A percentile compares a stretch with the other conserved stretches of the same genome.
These are phyloP conservation scores for Orthonevra nobilis DNA, from an alignment of 2,888 invertebrate genomes.

Conservation along the genomic window DNA sequence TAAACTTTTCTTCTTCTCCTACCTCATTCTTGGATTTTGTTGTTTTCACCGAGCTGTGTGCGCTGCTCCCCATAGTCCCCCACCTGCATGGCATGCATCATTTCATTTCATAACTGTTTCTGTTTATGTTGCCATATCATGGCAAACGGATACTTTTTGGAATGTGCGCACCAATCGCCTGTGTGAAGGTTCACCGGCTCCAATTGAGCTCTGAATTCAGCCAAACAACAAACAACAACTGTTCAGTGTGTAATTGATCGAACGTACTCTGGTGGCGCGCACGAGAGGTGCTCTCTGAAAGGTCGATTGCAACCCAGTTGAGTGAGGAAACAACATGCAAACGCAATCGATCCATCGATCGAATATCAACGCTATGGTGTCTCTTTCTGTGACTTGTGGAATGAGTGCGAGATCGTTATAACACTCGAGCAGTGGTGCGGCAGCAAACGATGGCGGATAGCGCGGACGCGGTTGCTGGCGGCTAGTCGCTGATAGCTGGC, in stretches of 20 bases:
- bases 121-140: too few relatives aligned
- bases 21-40: slow-evolving; percentile 12
- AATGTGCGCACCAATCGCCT: slow-evolving; percentile 51
- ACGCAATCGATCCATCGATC: slow-evolving; percentile 50
- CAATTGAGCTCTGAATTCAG: slow-evolving; percentile 58
- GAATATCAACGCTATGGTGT: slow-evolving; percentile 9
- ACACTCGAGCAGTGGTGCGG: slow-evolving; percentile 47
- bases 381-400: slow-evolving; percentile 6
- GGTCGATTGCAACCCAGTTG: slow-evolving; percentile 52
- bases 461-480: not conserved
- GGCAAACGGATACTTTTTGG: slow-evolving; percentile 50
- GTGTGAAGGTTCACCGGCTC: slow-evolving; percentile 59
- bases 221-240: slow-evolving; percentile 57
- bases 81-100: slow-evolving; percentile 43
- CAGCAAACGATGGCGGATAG: slow-evolving; percentile 24
- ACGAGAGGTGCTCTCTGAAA: slow-evolving; percentile 32
- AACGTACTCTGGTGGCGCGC: slow-evolving; percentile 37
- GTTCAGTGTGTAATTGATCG: slow-evolving; percentile 68
- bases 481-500: slow-evolving; percentile 19
- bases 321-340: slow-evolving; percentile 57
- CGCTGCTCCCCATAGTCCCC: slow-evolving; percentile 12
- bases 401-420: slow-evolving; percentile 51
- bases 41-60: slow-evolving; percentile 24
- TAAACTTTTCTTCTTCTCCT: slow-evolving; percentile 38
- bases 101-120: slow-evolving; percentile 68